Evolutionary conservation across 2,113 vertebrate species (phyloP), one percentile per base, ranked within the genome.

Genomic region (Halcyon senegalensis): DNA sequence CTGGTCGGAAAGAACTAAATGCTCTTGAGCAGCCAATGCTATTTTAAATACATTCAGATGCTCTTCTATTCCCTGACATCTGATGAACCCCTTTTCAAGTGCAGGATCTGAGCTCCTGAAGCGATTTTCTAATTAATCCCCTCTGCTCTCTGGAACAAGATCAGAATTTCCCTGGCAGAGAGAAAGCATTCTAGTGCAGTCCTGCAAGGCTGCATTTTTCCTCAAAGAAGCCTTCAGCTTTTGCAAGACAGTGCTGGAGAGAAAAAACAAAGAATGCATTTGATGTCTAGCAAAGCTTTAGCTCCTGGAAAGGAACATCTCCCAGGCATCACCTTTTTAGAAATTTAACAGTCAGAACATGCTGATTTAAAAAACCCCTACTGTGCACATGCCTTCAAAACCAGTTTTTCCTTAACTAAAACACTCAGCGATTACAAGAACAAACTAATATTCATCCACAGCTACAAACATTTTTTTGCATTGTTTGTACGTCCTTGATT

Each of bases 91-190:
- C 30, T 92, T 97, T 79, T 78, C 41, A 90, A 95, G 51, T 81
- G 33, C 85, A 93, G 30, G 23, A 93, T 67, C 60, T 86, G 90
- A 94, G 83, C 90, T 95, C 89, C 94, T 93, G 89, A 96, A 96
- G 93, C 4, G 1, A 94, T 95, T 93, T 93, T 92, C 87, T 96
- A 86, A 96, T 96, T 93, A 94, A 55, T 58, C 43, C 37, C 67
- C 78, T 84, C 72, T 86, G 84, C 74, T 93, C 55, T 85, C 82
- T 96, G 94, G 81, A 96, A 96, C 63, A 51, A 80, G 87, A 94
- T 95, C 94, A 88, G 87, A 91, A 88, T 70, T 91, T 43, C 50
- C 63, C 72, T 93, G 94, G 82, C 93, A 96, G 55, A 70, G 16
- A 91, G 37, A 63, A 88, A 73, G 43, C 67, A 76, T 90, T 94